A percentile compares a stretch with the other conserved stretches of the same genome.
Evolutionary conservation across 2,113 vertebrate species (phyloP).

Genomic region (Chlorodrepanis virens): DNA sequence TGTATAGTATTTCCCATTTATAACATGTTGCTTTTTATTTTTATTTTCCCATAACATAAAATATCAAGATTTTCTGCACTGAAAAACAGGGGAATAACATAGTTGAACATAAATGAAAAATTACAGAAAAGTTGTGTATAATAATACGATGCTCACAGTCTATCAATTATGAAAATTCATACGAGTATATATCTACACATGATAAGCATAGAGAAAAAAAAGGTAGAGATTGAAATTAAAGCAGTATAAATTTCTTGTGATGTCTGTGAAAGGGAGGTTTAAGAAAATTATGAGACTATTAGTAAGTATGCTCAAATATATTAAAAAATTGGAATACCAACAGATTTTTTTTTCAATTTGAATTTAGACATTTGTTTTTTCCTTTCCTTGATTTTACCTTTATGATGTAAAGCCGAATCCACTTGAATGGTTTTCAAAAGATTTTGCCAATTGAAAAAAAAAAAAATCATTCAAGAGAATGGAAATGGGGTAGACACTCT

Average conservation of each 20-base stretch:
- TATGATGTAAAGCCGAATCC: background rate
- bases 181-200: background rate
- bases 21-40: background rate
- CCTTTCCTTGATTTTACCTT: background rate
- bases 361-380: background rate
- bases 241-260: background rate
- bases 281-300: background rate
- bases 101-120: background rate
- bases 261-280: background rate
- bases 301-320: background rate
- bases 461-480: background rate
- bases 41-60: background rate
- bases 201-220: background rate
- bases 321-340: background rate
- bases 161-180: background rate
- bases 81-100: background rate
- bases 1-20: background rate
- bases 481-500: accelerated
- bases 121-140: background rate
- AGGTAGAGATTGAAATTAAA: background rate
- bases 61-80: background rate
- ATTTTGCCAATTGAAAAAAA: background rate
- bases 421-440: background rate
- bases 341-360: background rate
- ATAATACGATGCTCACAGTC: background rate